Percentiles rank a stretch among this genome's conserved stretches.
Evolutionary conservation across 2,797 vertebrate genomes (phyloP).

Genomic region (Coluber constrictor): DNA sequence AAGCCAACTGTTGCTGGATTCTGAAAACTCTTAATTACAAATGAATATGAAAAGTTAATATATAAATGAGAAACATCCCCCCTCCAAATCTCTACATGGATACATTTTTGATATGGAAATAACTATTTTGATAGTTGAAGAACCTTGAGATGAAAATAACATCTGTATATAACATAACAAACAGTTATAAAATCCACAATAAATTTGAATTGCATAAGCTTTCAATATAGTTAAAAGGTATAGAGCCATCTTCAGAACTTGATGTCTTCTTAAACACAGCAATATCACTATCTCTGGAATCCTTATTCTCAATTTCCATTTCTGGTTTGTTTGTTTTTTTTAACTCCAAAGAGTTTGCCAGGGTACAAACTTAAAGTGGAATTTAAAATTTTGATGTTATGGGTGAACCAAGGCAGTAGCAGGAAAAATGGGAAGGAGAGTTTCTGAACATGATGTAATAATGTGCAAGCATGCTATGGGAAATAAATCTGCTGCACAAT

Average conservation of each 20-base stretch:
- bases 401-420: not conserved
- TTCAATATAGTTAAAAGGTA: not conserved
- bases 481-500: not conserved
- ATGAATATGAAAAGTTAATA: not conserved
- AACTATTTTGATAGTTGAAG: not conserved
- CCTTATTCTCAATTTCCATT: not conserved
- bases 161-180: not conserved
- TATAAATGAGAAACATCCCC: not conserved
- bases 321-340: not conserved
- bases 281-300: not conserved
- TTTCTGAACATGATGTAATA: not conserved
- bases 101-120: not conserved
- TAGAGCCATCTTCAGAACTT: not conserved
- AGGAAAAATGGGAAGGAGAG: not conserved
- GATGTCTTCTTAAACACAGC: not conserved
- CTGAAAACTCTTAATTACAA: conserved; percentile 81
- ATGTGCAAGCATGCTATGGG: not conserved
- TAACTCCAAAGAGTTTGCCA: not conserved
- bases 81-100: not conserved
- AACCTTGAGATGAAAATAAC: not conserved
- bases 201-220: not conserved
- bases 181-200: not conserved
- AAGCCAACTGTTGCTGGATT: conserved; percentile 94
- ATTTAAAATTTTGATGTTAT: not conserved
- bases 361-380: not conserved